Conservation (phyloP, 2,888 invertebrate genomes). For the Hermodice carunculata region DNA sequence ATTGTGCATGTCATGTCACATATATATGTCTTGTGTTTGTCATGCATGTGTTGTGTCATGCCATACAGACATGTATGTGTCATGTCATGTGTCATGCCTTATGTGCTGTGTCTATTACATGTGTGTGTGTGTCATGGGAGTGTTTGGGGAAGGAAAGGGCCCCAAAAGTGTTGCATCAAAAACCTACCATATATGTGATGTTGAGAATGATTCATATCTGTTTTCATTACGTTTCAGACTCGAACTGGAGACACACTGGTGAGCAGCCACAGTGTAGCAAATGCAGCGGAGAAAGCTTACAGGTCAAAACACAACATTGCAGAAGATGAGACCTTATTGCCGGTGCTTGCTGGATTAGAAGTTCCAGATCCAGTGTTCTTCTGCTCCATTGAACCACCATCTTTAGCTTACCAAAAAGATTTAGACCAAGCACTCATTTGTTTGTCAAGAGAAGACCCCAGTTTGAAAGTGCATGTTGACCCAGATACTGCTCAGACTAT, state of each 20-base stretch:
- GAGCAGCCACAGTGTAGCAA: slow-evolving; percentile 38
- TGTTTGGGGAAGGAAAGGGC: too few relatives aligned
- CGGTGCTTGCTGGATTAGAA: slow-evolving; percentile 74
- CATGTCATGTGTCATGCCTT: too few relatives aligned
- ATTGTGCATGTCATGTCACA: too few relatives aligned
- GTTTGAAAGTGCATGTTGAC: slow-evolving; percentile 78
- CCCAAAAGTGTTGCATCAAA: too few relatives aligned
- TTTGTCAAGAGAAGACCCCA: slow-evolving; percentile 90
- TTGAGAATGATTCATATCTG: too few relatives aligned
- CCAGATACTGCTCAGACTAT: slow-evolving; percentile 89
- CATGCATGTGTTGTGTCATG: too few relatives aligned
- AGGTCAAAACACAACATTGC: neutral
- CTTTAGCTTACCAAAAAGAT: slow-evolving; percentile 79
- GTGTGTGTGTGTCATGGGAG: too few relatives aligned
- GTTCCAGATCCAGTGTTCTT: slow-evolving; percentile 96
- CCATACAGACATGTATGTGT: too few relatives aligned
- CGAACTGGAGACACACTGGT: slow-evolving; percentile 74
- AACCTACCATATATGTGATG: too few relatives aligned
- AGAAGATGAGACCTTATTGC: slow-evolving; percentile 18
- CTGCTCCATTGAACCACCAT: slow-evolving; percentile 94
- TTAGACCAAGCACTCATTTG: slow-evolving; percentile 86
- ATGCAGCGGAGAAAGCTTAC: slow-evolving; percentile 38
- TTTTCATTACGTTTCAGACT: too few relatives aligned
- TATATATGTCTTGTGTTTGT: too few relatives aligned
- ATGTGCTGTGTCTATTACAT: too few relatives aligned